Base-by-base conservation (phyloP, 1,140 invertebrate species). In the Anastrepha ludens region DNA sequence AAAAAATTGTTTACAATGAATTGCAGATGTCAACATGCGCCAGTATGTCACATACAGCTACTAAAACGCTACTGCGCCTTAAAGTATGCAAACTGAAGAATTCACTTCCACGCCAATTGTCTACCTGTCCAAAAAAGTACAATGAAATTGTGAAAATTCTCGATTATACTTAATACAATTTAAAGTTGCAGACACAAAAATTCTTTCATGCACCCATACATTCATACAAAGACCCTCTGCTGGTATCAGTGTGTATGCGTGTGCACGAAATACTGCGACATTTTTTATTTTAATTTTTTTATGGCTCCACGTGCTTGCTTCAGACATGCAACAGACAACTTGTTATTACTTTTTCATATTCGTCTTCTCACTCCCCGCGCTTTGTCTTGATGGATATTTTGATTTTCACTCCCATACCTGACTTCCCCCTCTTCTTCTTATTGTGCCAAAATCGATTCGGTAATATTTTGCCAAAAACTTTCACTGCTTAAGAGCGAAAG, bases 401-500 rank as follows among this genome's bases (percentile, higher is more conserved):
- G 39, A 74, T 74, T 55, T 81, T 81, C n/a, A 29, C 15, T 55
- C 44, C 7, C 20, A 39, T 7, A 4, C 50, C 15, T 62, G 17
- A 8, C 60, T 4, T 1, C 60, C 13, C 65, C 39, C 65, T n/a
- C 65, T 67, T 67, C 29, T 13, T 15, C 39, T 15, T 29, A n/a
- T 8, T 58, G 74, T 81, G 74, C 17, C n/a, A 58, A 81, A 81
- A 81, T 81, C 47, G 74, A 81, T 81, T 81, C 55, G 47, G 74
- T n/a, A 81, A 55, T 81, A 81, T 81, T 81, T 81, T 81, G n/a
- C 17, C 6, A 41, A 81, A 81, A 81, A 81, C 74, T 81, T 81
- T 81, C 74, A 58, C 74, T 41, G 74, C 74, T 81, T 81, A 81
- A 81, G 74, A 47, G n/a, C 13, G 44, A 81, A 81, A 81, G 74